These are phyloP conservation scores for Cryptoblepharus egeriae DNA, from an alignment of 2,797 vertebrate species.

Conservation along the genomic window DNA sequence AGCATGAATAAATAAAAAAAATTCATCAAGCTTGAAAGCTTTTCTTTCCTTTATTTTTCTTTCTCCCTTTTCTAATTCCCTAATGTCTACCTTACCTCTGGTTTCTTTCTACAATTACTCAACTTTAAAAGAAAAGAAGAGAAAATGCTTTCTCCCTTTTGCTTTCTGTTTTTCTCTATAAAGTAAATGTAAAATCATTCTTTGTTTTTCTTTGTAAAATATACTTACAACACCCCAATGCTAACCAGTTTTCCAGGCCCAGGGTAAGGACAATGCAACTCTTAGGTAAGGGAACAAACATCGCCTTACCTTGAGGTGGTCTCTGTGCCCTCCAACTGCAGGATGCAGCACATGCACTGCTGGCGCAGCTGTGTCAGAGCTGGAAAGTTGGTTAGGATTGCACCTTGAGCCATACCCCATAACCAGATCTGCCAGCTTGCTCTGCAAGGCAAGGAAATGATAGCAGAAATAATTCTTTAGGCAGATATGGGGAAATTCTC, in stretches of 20 bases:
- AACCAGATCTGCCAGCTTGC: not conserved
- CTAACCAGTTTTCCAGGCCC: too few relatives aligned
- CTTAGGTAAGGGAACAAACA: too few relatives aligned
- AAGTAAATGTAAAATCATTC: too few relatives aligned
- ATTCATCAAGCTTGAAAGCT: conserved; percentile 10
- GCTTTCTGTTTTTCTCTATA: not conserved
- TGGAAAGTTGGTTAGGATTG: too few relatives aligned
- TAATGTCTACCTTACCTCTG: not conserved
- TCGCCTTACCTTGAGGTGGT: too few relatives aligned
- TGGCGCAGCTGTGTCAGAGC: too few relatives aligned
- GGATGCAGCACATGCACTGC: too few relatives aligned
- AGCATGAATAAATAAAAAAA: conserved; percentile 8
- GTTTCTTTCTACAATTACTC: conserved; percentile 9
- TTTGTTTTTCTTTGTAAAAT: conserved; percentile 3
- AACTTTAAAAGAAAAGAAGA: not conserved
- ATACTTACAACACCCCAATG: too few relatives aligned
- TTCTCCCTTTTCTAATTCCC: conserved; percentile 31
- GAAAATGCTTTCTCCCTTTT: conserved; percentile 11
- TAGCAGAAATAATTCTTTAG: not conserved
- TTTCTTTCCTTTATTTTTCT: conserved; percentile 19
- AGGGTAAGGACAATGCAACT: too few relatives aligned
- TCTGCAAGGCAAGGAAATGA: conserved; percentile 6
- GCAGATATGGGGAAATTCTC: not conserved
- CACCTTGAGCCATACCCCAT: conserved; percentile 2
- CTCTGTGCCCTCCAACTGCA: too few relatives aligned